Evolutionary conservation across 1,140 invertebrate species (phyloP).

Genomic region (Bombus terrestris): DNA sequence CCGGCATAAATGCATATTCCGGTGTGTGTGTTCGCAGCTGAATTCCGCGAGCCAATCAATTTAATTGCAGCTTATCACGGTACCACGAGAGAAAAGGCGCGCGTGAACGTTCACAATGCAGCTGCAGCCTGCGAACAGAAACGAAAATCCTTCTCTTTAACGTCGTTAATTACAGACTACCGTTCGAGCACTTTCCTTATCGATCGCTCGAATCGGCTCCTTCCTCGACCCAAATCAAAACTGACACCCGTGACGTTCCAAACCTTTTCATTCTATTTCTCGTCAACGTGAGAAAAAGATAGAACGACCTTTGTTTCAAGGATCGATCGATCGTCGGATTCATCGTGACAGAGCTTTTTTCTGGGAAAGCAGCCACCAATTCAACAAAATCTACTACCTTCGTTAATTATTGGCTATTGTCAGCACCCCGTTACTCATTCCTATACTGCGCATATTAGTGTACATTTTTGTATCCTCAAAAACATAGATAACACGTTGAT

Average conservation of each 20-base stretch:
- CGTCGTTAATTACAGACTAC: conserved; percentile 77
- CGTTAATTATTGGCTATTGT: conserved; percentile 51
- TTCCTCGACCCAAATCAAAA: conserved; percentile 54
- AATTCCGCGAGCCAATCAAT: conserved; percentile 72
- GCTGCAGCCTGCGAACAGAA: conserved; percentile 30
- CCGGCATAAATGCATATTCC: conserved; percentile 56
- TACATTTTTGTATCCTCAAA: too few species aligned
- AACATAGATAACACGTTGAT: too few species aligned
- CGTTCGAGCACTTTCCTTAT: conserved; percentile 73
- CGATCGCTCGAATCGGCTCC: conserved; percentile 48
- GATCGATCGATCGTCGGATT: conserved; percentile 12
- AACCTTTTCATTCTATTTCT: conserved; percentile 39
- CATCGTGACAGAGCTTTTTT: conserved; percentile 48
- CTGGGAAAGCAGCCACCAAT: conserved; percentile 16
- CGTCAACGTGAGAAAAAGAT: background rate
- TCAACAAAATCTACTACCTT: conserved; percentile 19
- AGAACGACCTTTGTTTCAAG: background rate
- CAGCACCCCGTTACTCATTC: background rate
- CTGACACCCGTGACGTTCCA: conserved; percentile 46
- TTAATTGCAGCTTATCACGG: conserved; percentile 76
- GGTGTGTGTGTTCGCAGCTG: conserved; percentile 22
- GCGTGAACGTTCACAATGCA: conserved; percentile 60
- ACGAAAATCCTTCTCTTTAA: conserved; percentile 67
- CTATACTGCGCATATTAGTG: too few species aligned
- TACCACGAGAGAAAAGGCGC: conserved; percentile 54